These are phyloP conservation scores for Drosophila ezoana DNA, from an alignment of 2,888 invertebrate species.

Conservation along the genomic window DNA sequence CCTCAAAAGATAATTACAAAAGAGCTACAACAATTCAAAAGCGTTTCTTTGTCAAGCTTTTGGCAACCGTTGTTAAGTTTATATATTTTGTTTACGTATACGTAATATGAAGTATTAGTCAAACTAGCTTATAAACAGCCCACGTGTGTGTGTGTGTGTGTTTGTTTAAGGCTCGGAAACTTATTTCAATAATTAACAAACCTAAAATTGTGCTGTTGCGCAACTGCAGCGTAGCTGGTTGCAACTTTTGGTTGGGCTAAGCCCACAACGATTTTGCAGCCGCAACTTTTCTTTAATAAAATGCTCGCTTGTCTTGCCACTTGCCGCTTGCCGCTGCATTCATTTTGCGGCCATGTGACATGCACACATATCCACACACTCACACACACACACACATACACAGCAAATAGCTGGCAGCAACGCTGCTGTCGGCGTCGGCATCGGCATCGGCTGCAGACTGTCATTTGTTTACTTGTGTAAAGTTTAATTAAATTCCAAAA, in stretches of 20 bases:
- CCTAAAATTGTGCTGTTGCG: constrained; percentile 48
- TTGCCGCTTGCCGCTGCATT: constrained; percentile 48
- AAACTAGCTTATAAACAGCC: neutral
- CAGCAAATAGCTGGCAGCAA: constrained; percentile 24
- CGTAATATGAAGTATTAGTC: neutral
- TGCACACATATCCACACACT: constrained; percentile 19
- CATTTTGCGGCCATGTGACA: constrained; percentile 69
- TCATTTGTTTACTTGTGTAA: constrained; percentile 81
- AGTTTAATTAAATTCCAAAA: constrained; percentile 79
- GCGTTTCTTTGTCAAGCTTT: no score
- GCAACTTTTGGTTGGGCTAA: constrained; percentile 34
- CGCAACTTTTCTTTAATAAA: constrained; percentile 71
- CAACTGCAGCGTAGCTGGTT: constrained; percentile 17
- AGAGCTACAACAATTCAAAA: no score
- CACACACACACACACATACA: constrained; percentile 15
- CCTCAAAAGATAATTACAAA: no score
- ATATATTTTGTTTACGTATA: neutral
- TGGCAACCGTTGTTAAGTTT: no score
- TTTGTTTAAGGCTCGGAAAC: constrained; percentile 8
- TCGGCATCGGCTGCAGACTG: constrained; percentile 70
- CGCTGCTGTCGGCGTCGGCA: constrained; percentile 12
- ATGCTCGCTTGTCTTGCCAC: constrained; percentile 58
- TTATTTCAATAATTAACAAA: constrained; percentile 57
- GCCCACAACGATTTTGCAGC: constrained; percentile 45
- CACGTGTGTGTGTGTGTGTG: constrained; percentile 3